Conservation (phyloP, 1,140 invertebrate species). For the Hypothenemus hampei region DNA sequence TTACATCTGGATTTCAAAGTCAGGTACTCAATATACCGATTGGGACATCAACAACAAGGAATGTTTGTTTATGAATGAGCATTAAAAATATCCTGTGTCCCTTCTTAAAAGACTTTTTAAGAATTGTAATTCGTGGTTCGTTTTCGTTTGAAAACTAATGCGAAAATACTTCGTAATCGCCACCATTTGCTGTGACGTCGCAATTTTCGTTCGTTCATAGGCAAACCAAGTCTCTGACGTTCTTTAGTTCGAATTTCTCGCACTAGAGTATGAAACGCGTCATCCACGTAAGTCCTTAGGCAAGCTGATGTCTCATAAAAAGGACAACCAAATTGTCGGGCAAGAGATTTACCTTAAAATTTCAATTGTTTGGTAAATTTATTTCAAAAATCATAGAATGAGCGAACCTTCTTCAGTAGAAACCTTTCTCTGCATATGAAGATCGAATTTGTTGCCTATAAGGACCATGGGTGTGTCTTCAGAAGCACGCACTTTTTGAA, state of each 20-base stretch:
- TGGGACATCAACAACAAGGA: too few species aligned
- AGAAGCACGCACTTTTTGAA: constrained; percentile 92
- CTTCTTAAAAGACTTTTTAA: too few species aligned
- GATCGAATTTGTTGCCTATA: constrained; percentile 98
- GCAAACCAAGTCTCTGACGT: constrained; percentile 52
- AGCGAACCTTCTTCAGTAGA: constrained; percentile 73
- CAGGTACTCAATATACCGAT: too few species aligned
- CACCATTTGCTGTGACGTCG: constrained; percentile 69
- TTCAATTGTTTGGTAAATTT: neutral
- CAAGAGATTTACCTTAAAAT: constrained; percentile 78
- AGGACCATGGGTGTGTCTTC: constrained; percentile 97
- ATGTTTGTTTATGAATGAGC: too few species aligned
- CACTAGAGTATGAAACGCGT: constrained; percentile 97
- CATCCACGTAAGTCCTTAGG: constrained; percentile 94
- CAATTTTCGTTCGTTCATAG: constrained; percentile 46
- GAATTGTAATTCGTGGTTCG: too few species aligned
- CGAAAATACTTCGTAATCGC: constrained; percentile 71
- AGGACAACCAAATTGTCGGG: constrained; percentile 91
- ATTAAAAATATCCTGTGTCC: too few species aligned
- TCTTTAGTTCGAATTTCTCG: constrained; percentile 86
- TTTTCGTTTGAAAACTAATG: constrained; percentile 68
- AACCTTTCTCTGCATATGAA: constrained; percentile 74
- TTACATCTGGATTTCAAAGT: too few species aligned
- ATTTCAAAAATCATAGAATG: neutral
- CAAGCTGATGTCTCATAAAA: constrained; percentile 99